phyloP scores from a whole-genome alignment of 2,888 invertebrate species.

The Trachelus iudaicus region DNA sequence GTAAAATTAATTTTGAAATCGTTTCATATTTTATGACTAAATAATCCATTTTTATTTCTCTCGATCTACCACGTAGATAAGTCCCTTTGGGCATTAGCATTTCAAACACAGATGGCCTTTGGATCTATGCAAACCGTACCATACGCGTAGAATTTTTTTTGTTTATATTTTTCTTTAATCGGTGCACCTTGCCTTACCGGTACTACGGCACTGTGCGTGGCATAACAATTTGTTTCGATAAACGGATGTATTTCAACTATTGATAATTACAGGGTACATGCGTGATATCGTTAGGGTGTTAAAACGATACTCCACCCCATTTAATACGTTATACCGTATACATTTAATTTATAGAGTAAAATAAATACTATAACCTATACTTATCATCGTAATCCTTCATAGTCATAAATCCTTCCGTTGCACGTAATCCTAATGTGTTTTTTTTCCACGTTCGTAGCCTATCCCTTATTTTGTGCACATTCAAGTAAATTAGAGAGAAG shows the following conservation, averaged over 20 bases:
- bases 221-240: not conserved
- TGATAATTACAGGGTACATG: not conserved
- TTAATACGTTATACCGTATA: not conserved
- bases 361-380: not conserved
- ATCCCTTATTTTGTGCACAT: not conserved
- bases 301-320: not conserved
- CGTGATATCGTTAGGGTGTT: not conserved
- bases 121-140: not conserved
- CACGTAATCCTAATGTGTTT: not conserved
- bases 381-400: not conserved
- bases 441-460: not conserved
- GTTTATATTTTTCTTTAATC: too few relatives aligned
- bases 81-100: not conserved
- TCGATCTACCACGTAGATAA: not conserved
- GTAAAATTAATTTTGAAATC: not conserved
- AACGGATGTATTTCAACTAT: not conserved
- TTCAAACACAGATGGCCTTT: not conserved
- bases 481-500: slow-evolving; percentile 20
- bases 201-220: too few relatives aligned
- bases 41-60: not conserved
- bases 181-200: not conserved
- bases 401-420: not conserved
- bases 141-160: not conserved
- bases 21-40: not conserved
- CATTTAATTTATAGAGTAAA: not conserved